Conservation (phyloP, 2,797 vertebrate species). For the Phaenicophaeus curvirostris region DNA sequence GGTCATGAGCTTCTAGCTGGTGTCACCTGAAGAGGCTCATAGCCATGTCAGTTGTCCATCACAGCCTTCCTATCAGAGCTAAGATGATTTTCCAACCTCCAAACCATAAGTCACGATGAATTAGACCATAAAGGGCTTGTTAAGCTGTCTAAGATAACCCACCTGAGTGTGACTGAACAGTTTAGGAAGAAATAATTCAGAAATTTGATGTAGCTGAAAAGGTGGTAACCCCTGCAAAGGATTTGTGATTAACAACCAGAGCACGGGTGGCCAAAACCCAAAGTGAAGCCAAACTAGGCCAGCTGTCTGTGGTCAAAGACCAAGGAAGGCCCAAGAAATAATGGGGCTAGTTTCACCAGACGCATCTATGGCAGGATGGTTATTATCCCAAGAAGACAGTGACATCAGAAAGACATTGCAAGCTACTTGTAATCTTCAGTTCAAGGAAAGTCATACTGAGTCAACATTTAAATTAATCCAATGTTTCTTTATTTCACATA, state of each 20-base stretch:
- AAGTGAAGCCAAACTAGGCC: neutral
- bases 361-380: neutral
- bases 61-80: neutral
- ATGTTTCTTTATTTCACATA: slow-evolving; percentile 24
- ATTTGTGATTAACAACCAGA: neutral
- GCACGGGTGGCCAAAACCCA: neutral
- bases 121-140: neutral
- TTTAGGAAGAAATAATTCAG: neutral
- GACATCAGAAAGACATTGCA: neutral
- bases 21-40: neutral
- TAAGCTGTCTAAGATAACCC: neutral
- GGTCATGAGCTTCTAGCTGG: neutral
- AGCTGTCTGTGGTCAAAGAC: neutral
- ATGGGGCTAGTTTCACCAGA: neutral
- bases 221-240: neutral
- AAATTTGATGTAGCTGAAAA: neutral
- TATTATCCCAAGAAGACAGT: neutral
- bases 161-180: neutral
- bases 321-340: neutral
- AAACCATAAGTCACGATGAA: neutral
- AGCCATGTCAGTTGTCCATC: neutral
- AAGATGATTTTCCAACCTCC: neutral
- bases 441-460: slow-evolving; percentile 14
- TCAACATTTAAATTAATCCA: slow-evolving; percentile 17
- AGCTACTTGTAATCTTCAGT: neutral